phyloP scores from a whole-genome alignment of 1,140 invertebrate species.

The Zaprionus tsacasi region DNA sequence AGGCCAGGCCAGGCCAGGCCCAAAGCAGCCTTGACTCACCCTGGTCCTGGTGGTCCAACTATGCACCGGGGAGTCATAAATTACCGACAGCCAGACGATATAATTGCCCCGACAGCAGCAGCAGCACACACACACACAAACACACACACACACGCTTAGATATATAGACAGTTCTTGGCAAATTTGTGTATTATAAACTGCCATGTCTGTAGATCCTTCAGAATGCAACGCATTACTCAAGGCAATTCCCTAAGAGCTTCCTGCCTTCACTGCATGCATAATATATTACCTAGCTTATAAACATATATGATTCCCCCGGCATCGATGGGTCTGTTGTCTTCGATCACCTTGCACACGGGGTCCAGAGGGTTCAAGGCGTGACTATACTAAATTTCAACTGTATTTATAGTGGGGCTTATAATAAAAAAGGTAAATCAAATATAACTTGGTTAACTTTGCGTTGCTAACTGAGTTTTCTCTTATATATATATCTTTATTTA shows the following conservation, averaged over 20 bases:
- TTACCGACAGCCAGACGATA: constrained; percentile 41
- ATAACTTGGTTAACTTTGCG: neutral
- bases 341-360: neutral
- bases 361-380: neutral
- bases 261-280: neutral
- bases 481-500: too few species aligned
- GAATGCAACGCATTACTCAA: constrained; percentile 14
- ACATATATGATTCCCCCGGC: neutral
- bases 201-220: neutral
- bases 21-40: neutral
- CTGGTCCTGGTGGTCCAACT: constrained; percentile 15
- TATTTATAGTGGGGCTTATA: neutral
- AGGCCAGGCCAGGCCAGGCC: constrained; percentile 23
- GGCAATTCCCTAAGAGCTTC: constrained; percentile 16
- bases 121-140: neutral
- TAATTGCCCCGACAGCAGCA: constrained; percentile 40
- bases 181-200: constrained; percentile 7
- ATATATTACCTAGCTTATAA: neutral
- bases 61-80: constrained; percentile 52
- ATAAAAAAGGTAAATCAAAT: neutral
- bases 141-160: neutral
- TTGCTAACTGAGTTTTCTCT: neutral
- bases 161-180: constrained; percentile 25
- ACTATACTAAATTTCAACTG: neutral
- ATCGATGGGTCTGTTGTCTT: neutral